A percentile compares a stretch with the other conserved stretches of the same genome.
These are phyloP conservation scores for Engystomops pustulosus DNA, from an alignment of 2,113 vertebrate genomes.

Conservation along the genomic window DNA sequence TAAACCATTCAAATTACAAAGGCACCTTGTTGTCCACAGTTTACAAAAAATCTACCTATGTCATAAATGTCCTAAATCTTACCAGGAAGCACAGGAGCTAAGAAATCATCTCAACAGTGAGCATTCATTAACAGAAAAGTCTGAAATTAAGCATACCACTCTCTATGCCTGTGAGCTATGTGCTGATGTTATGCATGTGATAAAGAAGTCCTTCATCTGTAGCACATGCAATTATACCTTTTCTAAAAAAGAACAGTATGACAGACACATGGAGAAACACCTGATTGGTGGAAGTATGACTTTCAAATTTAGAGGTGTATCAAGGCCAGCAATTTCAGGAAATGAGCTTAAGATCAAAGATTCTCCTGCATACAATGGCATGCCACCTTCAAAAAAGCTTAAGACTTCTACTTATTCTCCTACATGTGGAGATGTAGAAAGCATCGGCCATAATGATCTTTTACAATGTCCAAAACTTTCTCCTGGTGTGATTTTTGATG, in stretches of 20 bases:
- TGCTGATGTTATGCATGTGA: slow-evolving; percentile 94
- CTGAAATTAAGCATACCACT: slow-evolving; percentile 90
- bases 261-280: slow-evolving; percentile 98
- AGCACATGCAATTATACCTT: slow-evolving; percentile 99
- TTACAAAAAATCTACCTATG: slow-evolving; percentile 94
- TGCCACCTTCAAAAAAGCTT: slow-evolving; percentile 78
- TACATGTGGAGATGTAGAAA: slow-evolving; percentile 65
- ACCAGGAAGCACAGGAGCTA: slow-evolving; percentile 85
- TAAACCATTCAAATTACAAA: slow-evolving; percentile 97
- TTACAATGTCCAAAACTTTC: slow-evolving; percentile 66
- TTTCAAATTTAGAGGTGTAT: slow-evolving; percentile 88
- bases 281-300: slow-evolving; percentile 82
- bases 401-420: slow-evolving; percentile 70
- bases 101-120: slow-evolving; percentile 84
- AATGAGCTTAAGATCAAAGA: slow-evolving; percentile 73
- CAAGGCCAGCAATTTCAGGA: slow-evolving; percentile 76
- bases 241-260: slow-evolving; percentile 96
- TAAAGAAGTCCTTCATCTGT: slow-evolving; percentile 96
- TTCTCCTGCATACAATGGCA: slow-evolving; percentile 12
- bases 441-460: slow-evolving; percentile 63
- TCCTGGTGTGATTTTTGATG: slow-evolving; percentile 66
- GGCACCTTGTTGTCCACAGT: slow-evolving; percentile 96
- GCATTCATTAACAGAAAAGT: slow-evolving; percentile 80
- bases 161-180: slow-evolving; percentile 95
- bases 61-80: slow-evolving; percentile 89